A percentile compares a stretch with the other conserved stretches of the same genome.
phyloP scores from a whole-genome alignment of 2,113 vertebrate species.

The Anser brachyrhynchus region DNA sequence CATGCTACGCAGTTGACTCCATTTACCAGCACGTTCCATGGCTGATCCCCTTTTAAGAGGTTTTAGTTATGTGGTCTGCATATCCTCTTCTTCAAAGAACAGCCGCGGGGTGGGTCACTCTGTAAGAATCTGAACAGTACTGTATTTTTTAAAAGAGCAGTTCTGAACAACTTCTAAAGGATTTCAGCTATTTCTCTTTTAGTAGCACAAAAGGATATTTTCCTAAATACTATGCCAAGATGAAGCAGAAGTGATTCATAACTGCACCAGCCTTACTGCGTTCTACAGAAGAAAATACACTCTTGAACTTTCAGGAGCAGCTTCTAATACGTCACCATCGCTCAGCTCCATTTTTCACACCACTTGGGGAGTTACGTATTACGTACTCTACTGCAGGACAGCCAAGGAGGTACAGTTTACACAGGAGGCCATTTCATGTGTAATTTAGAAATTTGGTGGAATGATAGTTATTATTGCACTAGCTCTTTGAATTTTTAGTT shows the following conservation, averaged over 20 bases:
- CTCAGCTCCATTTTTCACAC: neutral
- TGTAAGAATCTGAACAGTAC: neutral
- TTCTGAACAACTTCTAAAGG: neutral
- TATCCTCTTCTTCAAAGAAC: neutral
- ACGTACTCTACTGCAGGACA: neutral
- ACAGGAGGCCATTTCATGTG: neutral
- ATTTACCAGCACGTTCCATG: neutral
- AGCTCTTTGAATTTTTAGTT: neutral
- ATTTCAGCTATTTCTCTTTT: neutral
- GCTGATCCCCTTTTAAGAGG: neutral
- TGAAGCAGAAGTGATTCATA: neutral
- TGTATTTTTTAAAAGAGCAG: neutral
- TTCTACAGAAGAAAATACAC: neutral
- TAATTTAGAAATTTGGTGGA: neutral
- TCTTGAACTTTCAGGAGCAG: neutral
- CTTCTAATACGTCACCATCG: neutral
- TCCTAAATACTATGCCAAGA: neutral
- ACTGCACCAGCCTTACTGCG: neutral
- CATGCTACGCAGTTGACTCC: neutral
- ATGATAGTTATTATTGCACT: neutral
- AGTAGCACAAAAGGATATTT: neutral
- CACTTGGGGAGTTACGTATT: neutral
- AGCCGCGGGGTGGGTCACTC: neutral
- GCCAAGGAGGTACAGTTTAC: neutral
- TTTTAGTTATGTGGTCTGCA: neutral